Evolutionary conservation across 2,113 vertebrate species (phyloP).

Genomic region (Leptodactylus fuscus): DNA sequence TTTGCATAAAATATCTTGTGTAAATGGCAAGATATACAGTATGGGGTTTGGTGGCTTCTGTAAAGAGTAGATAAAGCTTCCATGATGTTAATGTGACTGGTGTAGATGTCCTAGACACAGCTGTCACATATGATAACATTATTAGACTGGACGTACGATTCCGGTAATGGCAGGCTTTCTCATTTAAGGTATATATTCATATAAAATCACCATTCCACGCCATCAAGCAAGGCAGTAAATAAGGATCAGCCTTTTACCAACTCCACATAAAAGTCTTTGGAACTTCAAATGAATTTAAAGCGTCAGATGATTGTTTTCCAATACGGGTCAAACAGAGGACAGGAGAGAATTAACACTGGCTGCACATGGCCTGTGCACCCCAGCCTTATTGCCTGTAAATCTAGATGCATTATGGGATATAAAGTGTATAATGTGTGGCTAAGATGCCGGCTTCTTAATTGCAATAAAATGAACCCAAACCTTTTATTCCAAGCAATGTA

Average conservation of each 20-base stretch:
- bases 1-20: neutral
- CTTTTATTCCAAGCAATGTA: slow-evolving; percentile 1
- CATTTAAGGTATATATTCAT: neutral
- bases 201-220: neutral
- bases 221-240: slow-evolving; percentile 38
- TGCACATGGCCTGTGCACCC: neutral
- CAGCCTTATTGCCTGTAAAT: slow-evolving; percentile 26
- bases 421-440: neutral
- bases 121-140: neutral
- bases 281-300: slow-evolving; percentile 39
- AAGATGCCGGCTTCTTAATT: neutral
- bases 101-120: neutral
- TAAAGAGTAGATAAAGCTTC: neutral
- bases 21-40: neutral
- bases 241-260: slow-evolving; percentile 41
- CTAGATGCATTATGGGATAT: slow-evolving; percentile 32
- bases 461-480: neutral
- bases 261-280: slow-evolving; percentile 11
- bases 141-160: neutral
- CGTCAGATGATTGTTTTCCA: slow-evolving; percentile 36
- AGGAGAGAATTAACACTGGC: slow-evolving; percentile 14
- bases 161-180: neutral
- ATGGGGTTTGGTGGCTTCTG: neutral
- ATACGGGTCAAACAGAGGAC: slow-evolving; percentile 44
- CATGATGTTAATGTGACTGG: neutral